phyloP scores from a whole-genome alignment of 2,113 vertebrate species.

The Glaucomys volans region DNA sequence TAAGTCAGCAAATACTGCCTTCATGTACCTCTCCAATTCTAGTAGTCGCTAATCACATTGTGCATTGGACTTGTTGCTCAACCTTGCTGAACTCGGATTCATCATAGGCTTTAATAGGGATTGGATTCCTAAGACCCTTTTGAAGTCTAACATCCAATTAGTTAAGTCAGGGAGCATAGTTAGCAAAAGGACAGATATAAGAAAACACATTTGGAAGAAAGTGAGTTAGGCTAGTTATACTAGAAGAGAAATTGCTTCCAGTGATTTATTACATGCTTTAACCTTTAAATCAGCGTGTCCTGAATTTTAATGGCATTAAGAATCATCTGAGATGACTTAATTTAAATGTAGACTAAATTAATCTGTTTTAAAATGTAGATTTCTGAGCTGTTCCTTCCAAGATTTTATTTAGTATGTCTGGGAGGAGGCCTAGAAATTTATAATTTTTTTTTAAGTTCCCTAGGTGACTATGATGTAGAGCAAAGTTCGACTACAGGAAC shows the following conservation, averaged over 20 bases:
- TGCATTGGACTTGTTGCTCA: not conserved
- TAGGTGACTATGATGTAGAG: not conserved
- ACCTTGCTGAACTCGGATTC: not conserved
- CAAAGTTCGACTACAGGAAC: not conserved
- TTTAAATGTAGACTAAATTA: not conserved
- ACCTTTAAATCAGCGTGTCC: not conserved
- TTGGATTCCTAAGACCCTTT: not conserved
- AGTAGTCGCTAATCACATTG: not conserved
- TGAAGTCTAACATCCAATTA: not conserved
- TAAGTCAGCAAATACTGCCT: not conserved
- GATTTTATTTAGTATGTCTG: not conserved
- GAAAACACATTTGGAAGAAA: slow-evolving; percentile 19
- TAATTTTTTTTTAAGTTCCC: not conserved
- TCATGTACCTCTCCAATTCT: too few species aligned
- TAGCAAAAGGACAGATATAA: not conserved
- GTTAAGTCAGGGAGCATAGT: not conserved
- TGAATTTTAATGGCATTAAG: not conserved
- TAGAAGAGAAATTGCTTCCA: not conserved
- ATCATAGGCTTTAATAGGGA: not conserved
- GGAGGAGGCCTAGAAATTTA: not conserved
- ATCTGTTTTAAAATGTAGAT: not conserved
- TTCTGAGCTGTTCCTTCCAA: not conserved
- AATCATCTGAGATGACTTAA: not conserved
- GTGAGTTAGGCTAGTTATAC: not conserved
- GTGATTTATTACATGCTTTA: not conserved